A percentile compares a stretch with the other conserved stretches of the same genome.
Evolutionary conservation across 2,797 vertebrate species (phyloP).

Genomic region (Hephaestus fuliginosus): DNA sequence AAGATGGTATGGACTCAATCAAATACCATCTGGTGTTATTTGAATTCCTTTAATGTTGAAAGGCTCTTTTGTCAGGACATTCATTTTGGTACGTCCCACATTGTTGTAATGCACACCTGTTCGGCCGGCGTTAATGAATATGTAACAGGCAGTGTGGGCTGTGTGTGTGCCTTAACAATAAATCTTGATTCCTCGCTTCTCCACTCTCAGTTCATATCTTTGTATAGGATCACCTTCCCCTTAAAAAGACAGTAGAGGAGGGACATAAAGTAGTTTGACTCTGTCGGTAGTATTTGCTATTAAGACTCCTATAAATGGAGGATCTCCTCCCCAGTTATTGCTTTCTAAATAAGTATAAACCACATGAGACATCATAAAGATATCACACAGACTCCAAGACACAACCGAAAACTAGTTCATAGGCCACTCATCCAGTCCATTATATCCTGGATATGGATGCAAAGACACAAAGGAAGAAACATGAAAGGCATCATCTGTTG

Average conservation of each 20-base stretch:
- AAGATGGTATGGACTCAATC: not conserved
- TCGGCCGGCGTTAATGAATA: not conserved
- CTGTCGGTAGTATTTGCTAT: not conserved
- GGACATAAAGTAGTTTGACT: not conserved
- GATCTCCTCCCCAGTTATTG: not conserved
- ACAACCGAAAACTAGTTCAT: not conserved
- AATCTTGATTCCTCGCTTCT: slow-evolving; percentile 6
- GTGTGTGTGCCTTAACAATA: not conserved
- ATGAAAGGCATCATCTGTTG: not conserved
- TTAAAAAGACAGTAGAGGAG: not conserved
- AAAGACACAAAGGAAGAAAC: too few species aligned
- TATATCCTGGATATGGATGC: not conserved
- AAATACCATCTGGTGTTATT: not conserved
- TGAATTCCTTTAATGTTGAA: slow-evolving; percentile 38
- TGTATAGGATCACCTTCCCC: not conserved
- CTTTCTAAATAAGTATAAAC: not conserved
- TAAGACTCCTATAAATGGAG: not conserved
- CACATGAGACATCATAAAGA: not conserved
- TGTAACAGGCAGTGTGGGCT: not conserved
- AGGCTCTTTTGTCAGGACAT: slow-evolving; percentile 27
- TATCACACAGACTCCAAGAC: not conserved
- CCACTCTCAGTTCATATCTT: not conserved
- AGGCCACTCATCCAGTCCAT: not conserved
- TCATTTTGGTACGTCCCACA: slow-evolving; percentile 45
- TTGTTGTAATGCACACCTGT: slow-evolving; percentile 48